Percentiles rank a stretch among this genome's conserved stretches.
phyloP scores from a whole-genome alignment of 2,113 vertebrate species.

The Halcyon malimbica region DNA sequence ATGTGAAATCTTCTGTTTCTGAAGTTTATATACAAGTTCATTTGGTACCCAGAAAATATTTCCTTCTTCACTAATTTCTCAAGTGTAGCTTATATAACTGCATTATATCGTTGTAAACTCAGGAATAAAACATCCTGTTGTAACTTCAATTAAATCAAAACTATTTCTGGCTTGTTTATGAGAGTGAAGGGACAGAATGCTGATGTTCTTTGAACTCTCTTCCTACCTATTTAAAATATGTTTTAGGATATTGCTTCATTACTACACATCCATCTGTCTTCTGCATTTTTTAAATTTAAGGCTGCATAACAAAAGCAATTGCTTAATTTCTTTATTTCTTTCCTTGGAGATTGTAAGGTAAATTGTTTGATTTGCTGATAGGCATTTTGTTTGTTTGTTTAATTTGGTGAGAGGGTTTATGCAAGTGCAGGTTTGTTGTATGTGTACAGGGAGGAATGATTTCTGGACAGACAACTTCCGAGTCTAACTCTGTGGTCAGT shows the following conservation, averaged over 20 bases:
- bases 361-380: not conserved
- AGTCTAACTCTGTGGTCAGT: not conserved
- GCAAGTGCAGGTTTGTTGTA: not conserved
- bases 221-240: not conserved
- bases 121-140: not conserved
- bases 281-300: not conserved
- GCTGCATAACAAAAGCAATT: not conserved
- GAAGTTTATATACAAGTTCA: not conserved
- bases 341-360: not conserved
- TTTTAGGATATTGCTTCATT: not conserved
- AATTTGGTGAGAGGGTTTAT: not conserved
- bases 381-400: not conserved
- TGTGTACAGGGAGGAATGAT: not conserved
- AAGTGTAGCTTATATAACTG: not conserved
- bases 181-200: not conserved
- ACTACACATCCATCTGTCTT: not conserved
- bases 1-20: not conserved
- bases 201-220: not conserved
- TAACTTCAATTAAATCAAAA: constrained; percentile 31
- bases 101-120: not conserved
- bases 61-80: constrained; percentile 12
- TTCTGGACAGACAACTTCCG: not conserved
- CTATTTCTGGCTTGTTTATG: constrained; percentile 23
- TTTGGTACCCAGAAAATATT: not conserved
- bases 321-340: not conserved